Evolutionary conservation across 2,797 vertebrate genomes (phyloP).

Genomic region (Tamandua tetradactyla): DNA sequence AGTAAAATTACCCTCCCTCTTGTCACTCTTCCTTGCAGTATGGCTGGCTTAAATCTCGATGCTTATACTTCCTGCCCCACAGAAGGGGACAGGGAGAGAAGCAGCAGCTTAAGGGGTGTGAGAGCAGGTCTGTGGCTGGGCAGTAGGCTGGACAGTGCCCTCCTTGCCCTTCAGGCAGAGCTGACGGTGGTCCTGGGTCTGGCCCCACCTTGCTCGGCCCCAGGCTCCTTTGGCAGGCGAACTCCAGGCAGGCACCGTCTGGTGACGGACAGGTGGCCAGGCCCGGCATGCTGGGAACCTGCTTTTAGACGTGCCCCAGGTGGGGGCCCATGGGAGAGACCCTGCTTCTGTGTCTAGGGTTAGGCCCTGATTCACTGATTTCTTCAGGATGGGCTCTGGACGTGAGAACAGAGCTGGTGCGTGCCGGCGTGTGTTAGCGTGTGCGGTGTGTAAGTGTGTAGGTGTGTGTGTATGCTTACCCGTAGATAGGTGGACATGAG

Average conservation of each 20-base stretch:
- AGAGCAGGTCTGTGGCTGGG: background rate
- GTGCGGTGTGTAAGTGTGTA: background rate
- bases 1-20: background rate
- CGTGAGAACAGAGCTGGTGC: background rate
- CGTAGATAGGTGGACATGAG: conserved; percentile 70
- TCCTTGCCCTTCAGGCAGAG: background rate
- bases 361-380: background rate
- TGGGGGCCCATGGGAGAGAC: background rate
- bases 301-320: background rate
- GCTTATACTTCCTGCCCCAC: background rate
- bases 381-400: background rate
- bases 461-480: background rate
- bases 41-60: background rate
- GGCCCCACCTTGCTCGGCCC: background rate
- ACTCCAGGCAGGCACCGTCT: background rate
- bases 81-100: background rate
- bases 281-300: background rate
- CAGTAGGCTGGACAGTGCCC: background rate
- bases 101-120: background rate
- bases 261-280: background rate
- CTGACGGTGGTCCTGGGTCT: background rate
- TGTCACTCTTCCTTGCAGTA: background rate
- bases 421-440: background rate
- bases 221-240: background rate
- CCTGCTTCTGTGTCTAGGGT: background rate